Conservation (phyloP, 2,113 vertebrate genomes). For the Isichthys henryi region DNA sequence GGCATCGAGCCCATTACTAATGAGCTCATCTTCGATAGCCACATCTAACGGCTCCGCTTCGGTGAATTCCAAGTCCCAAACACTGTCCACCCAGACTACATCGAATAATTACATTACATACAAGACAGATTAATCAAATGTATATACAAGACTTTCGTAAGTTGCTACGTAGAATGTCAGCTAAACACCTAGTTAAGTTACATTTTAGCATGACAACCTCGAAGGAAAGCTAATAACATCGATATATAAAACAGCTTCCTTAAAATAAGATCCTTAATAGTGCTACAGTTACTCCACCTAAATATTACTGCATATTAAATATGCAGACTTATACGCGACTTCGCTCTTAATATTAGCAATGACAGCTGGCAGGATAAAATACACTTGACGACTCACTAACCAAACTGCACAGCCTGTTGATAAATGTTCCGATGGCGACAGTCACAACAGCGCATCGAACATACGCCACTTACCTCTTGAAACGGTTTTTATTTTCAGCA, state of each 20-base stretch:
- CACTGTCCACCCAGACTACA: conserved; percentile 72
- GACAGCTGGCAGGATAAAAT: neutral
- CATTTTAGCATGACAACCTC: neutral
- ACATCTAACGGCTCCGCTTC: conserved; percentile 67
- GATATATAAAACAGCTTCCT: no score
- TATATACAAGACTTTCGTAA: neutral
- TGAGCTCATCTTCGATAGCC: conserved; percentile 52
- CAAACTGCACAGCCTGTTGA: neutral
- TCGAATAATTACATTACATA: neutral
- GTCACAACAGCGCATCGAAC: neutral
- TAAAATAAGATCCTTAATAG: neutral
- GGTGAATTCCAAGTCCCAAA: conserved; percentile 84
- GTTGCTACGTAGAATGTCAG: neutral
- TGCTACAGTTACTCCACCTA: neutral
- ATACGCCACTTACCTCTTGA: conserved; percentile 37
- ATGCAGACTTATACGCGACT: no score
- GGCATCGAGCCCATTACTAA: conserved; percentile 35
- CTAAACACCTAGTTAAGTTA: neutral
- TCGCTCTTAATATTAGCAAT: neutral
- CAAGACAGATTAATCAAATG: neutral
- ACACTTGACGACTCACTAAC: neutral
- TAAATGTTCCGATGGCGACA: neutral
- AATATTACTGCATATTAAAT: neutral
- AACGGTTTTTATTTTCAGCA: conserved; percentile 42
- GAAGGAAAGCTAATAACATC: neutral